Evolutionary conservation across 2,113 vertebrate species (phyloP).

Genomic region (Peromyscus californicus): DNA sequence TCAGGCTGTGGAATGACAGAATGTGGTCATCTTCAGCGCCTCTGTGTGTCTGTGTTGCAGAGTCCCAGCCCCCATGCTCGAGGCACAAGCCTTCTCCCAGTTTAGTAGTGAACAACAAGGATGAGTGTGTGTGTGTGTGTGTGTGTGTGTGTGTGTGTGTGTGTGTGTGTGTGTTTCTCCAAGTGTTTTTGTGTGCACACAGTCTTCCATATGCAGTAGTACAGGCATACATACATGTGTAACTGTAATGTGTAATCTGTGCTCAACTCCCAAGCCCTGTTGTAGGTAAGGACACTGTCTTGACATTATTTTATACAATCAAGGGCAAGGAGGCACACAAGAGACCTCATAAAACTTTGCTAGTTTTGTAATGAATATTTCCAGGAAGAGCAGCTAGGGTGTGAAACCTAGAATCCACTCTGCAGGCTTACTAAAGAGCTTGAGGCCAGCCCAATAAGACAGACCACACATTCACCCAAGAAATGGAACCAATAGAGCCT

Average conservation of each 20-base stretch:
- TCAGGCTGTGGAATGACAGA: slow-evolving; percentile 83
- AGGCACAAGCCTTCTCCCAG: neutral
- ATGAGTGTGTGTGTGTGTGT: too few species aligned
- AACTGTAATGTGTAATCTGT: neutral
- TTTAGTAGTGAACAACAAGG: neutral
- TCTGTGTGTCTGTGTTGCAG: neutral
- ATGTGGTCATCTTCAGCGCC: neutral
- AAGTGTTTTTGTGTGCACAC: neutral
- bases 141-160: neutral
- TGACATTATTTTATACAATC: neutral
- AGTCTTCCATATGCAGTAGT: neutral
- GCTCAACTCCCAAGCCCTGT: neutral
- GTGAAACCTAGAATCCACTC: neutral
- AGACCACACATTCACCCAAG: neutral
- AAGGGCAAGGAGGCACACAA: neutral
- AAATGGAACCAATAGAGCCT: neutral
- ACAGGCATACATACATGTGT: neutral
- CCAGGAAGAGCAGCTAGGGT: neutral
- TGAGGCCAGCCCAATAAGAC: neutral
- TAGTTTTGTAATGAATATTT: neutral
- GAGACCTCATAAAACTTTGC: slow-evolving; percentile 10
- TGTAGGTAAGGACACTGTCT: neutral
- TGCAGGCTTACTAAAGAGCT: neutral
- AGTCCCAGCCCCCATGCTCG: neutral
- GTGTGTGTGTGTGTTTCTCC: too few species aligned